A percentile compares a stretch with the other conserved stretches of the same genome.
Conservation (phyloP, 1,140 invertebrate species). For the Atta cephalotes region DNA sequence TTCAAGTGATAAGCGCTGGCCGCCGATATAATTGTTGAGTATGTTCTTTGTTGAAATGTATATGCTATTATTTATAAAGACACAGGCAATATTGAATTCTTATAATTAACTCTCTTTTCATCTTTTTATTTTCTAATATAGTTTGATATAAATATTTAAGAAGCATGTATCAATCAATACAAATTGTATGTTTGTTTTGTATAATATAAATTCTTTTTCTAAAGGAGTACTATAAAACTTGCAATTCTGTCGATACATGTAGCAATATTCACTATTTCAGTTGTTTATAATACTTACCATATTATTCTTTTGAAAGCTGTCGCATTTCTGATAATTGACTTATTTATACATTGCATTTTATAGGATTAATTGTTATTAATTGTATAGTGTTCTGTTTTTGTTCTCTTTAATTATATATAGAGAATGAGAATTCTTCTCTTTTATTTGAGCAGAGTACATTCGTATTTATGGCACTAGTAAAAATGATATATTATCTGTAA, state of each 20-base stretch:
- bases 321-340: constrained; percentile 22
- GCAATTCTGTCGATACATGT: constrained; percentile 31
- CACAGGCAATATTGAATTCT: constrained; percentile 22
- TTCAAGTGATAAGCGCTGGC: constrained; percentile 70
- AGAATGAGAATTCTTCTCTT: not conserved
- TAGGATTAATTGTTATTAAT: constrained; percentile 37
- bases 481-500: constrained; percentile 46
- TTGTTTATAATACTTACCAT: constrained; percentile 24
- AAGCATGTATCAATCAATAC: constrained; percentile 40
- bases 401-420: not conserved
- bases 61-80: constrained; percentile 50
- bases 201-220: constrained; percentile 25
- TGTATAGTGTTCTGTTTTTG: not conserved
- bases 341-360: not conserved
- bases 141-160: constrained; percentile 12
- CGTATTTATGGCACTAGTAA: constrained; percentile 37
- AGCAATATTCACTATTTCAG: constrained; percentile 13
- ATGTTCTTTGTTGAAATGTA: constrained; percentile 51
- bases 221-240: constrained; percentile 22
- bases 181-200: constrained; percentile 28
- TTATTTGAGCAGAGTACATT: constrained; percentile 30
- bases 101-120: constrained; percentile 46
- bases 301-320: constrained; percentile 8
- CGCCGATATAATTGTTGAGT: constrained; percentile 59
- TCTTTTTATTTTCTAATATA: constrained; percentile 39